Percentiles rank a stretch among this genome's conserved stretches.
Conservation (phyloP, 2,797 vertebrate species). For the Botia kubotai region DNA sequence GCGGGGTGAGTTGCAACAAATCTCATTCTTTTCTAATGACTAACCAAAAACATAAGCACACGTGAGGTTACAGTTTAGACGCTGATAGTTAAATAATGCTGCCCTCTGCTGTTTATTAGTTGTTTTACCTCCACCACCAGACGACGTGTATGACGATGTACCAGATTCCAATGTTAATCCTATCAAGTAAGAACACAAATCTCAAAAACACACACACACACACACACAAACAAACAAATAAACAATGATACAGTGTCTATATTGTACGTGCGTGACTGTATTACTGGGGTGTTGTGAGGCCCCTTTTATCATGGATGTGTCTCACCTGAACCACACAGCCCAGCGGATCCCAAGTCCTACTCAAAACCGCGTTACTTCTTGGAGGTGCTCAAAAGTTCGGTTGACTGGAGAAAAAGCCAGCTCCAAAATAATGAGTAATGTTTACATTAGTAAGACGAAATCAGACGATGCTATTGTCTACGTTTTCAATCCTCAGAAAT, state of each 20-base stretch:
- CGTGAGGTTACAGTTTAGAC: not conserved
- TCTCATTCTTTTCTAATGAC: not conserved
- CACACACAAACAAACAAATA: not conserved
- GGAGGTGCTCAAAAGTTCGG: conserved; percentile 85
- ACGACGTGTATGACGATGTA: conserved; percentile 88
- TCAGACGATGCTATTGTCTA: conserved; percentile 71
- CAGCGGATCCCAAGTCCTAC: conserved; percentile 76
- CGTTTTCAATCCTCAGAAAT: conserved; percentile 66
- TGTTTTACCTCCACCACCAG: conserved; percentile 76
- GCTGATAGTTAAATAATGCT: conserved; percentile 15
- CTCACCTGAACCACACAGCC: conserved; percentile 62
- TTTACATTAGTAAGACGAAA: conserved; percentile 87
- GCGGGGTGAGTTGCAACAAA: conserved; percentile 77
- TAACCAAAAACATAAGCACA: not conserved
- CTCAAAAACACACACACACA: not conserved
- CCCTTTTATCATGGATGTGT: conserved; percentile 27
- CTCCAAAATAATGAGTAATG: conserved; percentile 85
- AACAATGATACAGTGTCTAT: not conserved
- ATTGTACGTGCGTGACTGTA: conserved; percentile 10
- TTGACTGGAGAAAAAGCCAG: conserved; percentile 85
- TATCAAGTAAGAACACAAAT: conserved; percentile 73
- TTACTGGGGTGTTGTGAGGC: not conserved
- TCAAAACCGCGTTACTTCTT: conserved; percentile 83
- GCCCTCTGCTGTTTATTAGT: conserved; percentile 70
- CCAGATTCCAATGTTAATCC: conserved; percentile 74